Conservation (phyloP, 2,113 vertebrate species). For the Etheostoma spectabile region DNA sequence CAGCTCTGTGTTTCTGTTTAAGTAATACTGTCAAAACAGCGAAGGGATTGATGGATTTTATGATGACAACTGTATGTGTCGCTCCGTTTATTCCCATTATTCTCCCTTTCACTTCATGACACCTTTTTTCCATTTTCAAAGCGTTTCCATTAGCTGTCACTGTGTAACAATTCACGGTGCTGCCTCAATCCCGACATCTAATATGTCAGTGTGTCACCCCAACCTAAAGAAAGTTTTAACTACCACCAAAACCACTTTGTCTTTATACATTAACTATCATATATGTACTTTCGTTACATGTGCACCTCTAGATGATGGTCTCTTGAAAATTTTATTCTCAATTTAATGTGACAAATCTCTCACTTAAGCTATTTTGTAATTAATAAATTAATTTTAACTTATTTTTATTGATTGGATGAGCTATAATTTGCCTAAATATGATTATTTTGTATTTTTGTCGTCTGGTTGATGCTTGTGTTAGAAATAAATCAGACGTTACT, state of each 20-base stretch:
- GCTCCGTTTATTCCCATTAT: background rate
- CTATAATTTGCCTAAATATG: too few relatives aligned
- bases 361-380: too few relatives aligned
- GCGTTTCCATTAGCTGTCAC: background rate
- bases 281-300: background rate
- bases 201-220: background rate
- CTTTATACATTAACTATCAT: background rate
- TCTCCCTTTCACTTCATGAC: background rate
- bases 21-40: conserved; percentile 19
- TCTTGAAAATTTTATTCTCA: too few relatives aligned
- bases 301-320: background rate
- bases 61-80: background rate
- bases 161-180: background rate
- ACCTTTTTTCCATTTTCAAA: background rate
- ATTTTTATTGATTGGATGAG: too few relatives aligned
- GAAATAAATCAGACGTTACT: too few relatives aligned
- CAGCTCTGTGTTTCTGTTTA: conserved; percentile 24
- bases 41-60: conserved; percentile 7
- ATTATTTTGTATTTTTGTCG: too few relatives aligned
- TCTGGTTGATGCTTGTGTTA: too few relatives aligned
- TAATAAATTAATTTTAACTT: too few relatives aligned
- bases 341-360: too few relatives aligned
- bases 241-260: too few relatives aligned
- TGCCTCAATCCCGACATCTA: background rate
- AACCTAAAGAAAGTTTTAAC: too few relatives aligned